Evolutionary conservation across 2,797 vertebrate genomes (phyloP).

Genomic region (Apogon hyalosoma): DNA sequence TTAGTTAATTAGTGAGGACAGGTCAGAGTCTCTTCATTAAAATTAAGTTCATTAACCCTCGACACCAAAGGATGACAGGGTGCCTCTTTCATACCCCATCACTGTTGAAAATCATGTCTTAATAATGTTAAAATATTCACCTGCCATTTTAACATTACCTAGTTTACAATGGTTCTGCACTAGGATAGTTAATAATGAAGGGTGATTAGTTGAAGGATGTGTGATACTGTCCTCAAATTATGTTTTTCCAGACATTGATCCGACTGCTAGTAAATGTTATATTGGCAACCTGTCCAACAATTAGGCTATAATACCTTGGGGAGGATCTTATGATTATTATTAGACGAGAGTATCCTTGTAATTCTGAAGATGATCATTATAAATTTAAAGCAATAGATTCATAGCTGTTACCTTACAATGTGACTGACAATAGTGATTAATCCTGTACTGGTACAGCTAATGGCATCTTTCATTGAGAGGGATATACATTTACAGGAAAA

Average conservation of each 20-base stretch:
- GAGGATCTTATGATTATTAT: constrained; percentile 25
- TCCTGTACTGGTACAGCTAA: constrained; percentile 55
- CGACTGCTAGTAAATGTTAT: background rate
- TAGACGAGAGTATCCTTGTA: constrained; percentile 18
- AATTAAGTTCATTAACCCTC: constrained; percentile 66
- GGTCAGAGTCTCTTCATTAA: constrained; percentile 60
- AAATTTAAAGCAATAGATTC: constrained; percentile 37
- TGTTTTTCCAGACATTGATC: background rate
- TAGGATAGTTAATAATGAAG: constrained; percentile 14
- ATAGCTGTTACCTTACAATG: constrained; percentile 19
- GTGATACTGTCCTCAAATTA: constrained; percentile 1
- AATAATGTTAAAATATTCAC: constrained; percentile 16
- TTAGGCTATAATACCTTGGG: constrained; percentile 6
- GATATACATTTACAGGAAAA: constrained; percentile 65
- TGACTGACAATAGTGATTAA: constrained; percentile 44
- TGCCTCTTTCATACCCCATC: constrained; percentile 39
- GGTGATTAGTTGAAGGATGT: constrained; percentile 22
- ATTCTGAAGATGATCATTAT: constrained; percentile 32
- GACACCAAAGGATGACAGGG: constrained; percentile 20
- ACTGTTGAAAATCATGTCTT: constrained; percentile 27
- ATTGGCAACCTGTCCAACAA: constrained; percentile 19
- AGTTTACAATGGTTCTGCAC: constrained; percentile 10
- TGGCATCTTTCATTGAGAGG: constrained; percentile 55
- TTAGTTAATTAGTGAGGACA: constrained; percentile 64
- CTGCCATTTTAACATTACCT: constrained; percentile 22